Evolutionary conservation across 2,797 vertebrate genomes (phyloP).

Genomic region (Antrozous pallidus): DNA sequence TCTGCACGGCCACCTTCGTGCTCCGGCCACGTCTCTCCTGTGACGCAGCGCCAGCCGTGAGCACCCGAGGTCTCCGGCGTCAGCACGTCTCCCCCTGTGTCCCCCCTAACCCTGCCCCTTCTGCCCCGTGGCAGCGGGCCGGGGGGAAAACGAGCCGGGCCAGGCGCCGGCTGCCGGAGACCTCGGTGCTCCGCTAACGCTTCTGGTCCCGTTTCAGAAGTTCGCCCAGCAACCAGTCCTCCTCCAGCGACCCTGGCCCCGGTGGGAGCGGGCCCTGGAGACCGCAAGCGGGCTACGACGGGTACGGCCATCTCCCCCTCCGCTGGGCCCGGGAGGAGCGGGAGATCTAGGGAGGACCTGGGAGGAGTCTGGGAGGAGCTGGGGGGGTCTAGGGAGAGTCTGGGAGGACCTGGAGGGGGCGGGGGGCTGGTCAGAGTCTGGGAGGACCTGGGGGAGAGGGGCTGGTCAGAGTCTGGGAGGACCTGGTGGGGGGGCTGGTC

Average conservation of each 20-base stretch:
- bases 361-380: too few relatives aligned
- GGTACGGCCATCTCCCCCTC: conserved; percentile 82
- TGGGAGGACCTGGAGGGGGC: too few relatives aligned
- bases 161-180: conserved; percentile 81
- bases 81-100: neutral
- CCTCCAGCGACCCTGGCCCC: conserved; percentile 96
- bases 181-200: conserved; percentile 82
- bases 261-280: conserved; percentile 92
- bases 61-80: neutral
- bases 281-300: conserved; percentile 93
- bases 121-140: neutral
- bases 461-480: neutral
- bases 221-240: conserved; percentile 98
- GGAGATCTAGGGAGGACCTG: neutral
- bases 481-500: neutral
- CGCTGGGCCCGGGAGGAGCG: neutral
- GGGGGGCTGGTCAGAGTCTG: too few relatives aligned
- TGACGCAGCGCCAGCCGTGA: neutral
- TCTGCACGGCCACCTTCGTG: neutral
- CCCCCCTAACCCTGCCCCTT: neutral
- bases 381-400: too few relatives aligned
- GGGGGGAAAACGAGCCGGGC: conserved; percentile 68
- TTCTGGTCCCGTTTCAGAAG: conserved; percentile 88
- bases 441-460: neutral
- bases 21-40: neutral